phyloP scores from a whole-genome alignment of 2,888 invertebrate genomes.

The Lydus trimaculatus region DNA sequence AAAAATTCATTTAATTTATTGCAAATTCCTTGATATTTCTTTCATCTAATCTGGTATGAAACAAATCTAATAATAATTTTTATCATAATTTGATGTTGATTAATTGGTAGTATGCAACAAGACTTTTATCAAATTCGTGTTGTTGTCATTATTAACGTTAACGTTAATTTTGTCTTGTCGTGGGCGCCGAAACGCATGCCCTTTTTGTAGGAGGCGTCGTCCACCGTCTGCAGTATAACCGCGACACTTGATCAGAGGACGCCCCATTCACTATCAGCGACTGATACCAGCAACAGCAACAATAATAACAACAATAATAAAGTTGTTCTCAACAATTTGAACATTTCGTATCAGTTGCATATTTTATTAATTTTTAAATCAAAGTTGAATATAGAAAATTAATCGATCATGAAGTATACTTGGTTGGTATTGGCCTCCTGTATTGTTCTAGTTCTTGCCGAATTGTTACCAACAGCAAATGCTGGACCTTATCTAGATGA shows the following conservation, averaged over 20 bases:
- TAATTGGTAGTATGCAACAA: neutral
- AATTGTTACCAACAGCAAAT: slow-evolving; percentile 46
- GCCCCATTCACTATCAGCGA: slow-evolving; percentile 48
- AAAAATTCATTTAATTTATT: no score
- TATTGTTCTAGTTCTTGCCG: slow-evolving; percentile 52
- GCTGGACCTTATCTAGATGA: slow-evolving; percentile 57
- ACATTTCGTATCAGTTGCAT: slow-evolving; percentile 38
- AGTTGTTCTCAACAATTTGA: neutral
- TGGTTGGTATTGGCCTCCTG: slow-evolving; percentile 55
- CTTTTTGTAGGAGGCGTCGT: slow-evolving; percentile 46
- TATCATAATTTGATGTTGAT: neutral
- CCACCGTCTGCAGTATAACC: slow-evolving; percentile 49
- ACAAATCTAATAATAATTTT: neutral
- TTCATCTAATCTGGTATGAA: neutral
- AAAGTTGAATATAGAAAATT: slow-evolving; percentile 26
- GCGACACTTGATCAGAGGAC: slow-evolving; percentile 48
- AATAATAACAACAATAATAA: slow-evolving; percentile 12
- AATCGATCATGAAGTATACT: slow-evolving; percentile 49
- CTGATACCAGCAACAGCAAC: slow-evolving; percentile 43
- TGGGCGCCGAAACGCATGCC: slow-evolving; percentile 48
- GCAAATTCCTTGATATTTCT: neutral
- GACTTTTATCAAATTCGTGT: neutral
- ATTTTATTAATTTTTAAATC: neutral
- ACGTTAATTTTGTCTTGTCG: slow-evolving; percentile 22
- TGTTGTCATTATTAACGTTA: neutral